Conservation (phyloP, 2,797 vertebrate species). For the Muscicapa comitata region DNA sequence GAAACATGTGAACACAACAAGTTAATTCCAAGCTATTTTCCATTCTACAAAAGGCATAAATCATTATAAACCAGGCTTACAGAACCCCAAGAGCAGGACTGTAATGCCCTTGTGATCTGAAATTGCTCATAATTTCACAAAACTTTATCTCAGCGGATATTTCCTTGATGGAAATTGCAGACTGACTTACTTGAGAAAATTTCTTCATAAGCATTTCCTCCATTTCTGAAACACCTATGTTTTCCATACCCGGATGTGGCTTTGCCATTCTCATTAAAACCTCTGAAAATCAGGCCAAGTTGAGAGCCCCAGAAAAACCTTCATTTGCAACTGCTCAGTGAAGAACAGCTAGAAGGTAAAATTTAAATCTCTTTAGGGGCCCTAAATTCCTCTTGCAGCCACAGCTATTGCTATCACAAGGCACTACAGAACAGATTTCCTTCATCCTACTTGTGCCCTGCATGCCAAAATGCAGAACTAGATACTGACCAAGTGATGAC, state of each 20-base stretch:
- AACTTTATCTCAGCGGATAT: neutral
- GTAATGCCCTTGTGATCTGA: neutral
- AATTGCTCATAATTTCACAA: neutral
- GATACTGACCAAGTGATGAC: neutral
- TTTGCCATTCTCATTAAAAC: neutral
- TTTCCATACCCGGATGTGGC: neutral
- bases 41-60: neutral
- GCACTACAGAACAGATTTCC: neutral
- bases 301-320: neutral
- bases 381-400: neutral
- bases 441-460: neutral
- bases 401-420: neutral
- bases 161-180: slow-evolving; percentile 9
- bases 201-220: slow-evolving; percentile 2
- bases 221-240: neutral
- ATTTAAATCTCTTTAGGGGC: neutral
- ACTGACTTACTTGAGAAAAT: neutral
- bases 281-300: neutral
- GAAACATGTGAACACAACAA: neutral
- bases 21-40: neutral
- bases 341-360: neutral
- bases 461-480: neutral
- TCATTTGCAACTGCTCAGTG: neutral
- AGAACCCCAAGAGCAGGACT: neutral
- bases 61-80: neutral